Percentiles rank a stretch among this genome's conserved stretches.
Conservation (phyloP, 2,797 vertebrate species). For the Clamator glandarius region DNA sequence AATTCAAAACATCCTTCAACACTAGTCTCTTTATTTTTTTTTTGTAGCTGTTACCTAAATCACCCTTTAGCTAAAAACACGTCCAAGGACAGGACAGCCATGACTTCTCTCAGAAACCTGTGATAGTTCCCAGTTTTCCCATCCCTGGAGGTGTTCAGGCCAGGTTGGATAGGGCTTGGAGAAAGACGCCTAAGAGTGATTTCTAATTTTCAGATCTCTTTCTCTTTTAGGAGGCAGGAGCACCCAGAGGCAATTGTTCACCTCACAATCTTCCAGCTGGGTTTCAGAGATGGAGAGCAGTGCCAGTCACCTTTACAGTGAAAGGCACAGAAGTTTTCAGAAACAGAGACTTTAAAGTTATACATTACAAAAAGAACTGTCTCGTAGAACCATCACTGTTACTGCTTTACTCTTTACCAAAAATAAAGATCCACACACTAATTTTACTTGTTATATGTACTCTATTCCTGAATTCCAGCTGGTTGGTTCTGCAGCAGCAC, state of each 20-base stretch:
- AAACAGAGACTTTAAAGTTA: slow-evolving; percentile 61
- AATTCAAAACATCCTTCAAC: no score
- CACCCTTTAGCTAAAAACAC: no score
- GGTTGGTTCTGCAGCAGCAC: neutral
- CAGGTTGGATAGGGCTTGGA: no score
- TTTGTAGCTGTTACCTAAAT: no score
- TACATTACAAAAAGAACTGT: neutral
- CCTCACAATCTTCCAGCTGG: slow-evolving; percentile 51
- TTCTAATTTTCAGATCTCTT: neutral
- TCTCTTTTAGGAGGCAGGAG: slow-evolving; percentile 19
- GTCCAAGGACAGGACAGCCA: no score
- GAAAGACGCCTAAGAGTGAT: neutral
- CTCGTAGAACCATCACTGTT: neutral
- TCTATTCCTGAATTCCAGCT: neutral
- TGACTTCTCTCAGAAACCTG: no score
- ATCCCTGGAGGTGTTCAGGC: no score
- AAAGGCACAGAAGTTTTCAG: slow-evolving; percentile 66
- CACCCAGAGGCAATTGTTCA: slow-evolving; percentile 6
- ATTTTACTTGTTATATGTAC: neutral
- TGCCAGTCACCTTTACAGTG: slow-evolving; percentile 72
- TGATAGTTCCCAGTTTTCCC: no score
- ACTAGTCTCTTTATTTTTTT: no score
- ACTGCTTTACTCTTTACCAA: neutral
- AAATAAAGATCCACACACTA: neutral
- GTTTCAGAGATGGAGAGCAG: slow-evolving; percentile 56